Evolutionary conservation across 2,888 invertebrate genomes (phyloP).

Genomic region (Nephrotoma guestfalica): DNA sequence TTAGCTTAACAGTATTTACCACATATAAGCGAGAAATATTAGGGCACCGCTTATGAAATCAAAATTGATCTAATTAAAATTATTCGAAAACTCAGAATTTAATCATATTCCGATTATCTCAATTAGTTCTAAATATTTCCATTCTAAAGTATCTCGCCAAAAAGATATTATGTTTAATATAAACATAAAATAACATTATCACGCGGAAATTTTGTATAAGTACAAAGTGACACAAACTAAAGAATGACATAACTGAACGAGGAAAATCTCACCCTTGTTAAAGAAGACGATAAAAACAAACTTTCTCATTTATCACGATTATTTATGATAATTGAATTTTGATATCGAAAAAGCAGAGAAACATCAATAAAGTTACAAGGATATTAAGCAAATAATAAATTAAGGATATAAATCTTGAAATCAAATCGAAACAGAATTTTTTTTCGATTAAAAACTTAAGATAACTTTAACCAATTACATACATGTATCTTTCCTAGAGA

Average conservation of each 20-base stretch:
- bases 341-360: neutral
- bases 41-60: too few relatives aligned
- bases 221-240: neutral
- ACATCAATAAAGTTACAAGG: neutral
- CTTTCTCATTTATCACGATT: neutral
- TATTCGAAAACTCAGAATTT: too few relatives aligned
- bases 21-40: too few relatives aligned
- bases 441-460: neutral
- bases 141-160: too few relatives aligned
- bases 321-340: neutral
- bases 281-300: neutral
- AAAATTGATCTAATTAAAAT: too few relatives aligned
- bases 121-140: too few relatives aligned
- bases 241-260: neutral
- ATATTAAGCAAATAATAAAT: neutral
- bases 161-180: too few relatives aligned
- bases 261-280: neutral
- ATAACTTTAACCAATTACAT: neutral
- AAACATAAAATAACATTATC: too few relatives aligned
- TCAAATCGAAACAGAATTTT: neutral
- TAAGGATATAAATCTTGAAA: neutral
- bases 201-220: too few relatives aligned
- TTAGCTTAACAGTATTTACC: too few relatives aligned
- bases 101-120: too few relatives aligned
- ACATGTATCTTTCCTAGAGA: neutral